Evolutionary conservation across 2,113 vertebrate species (phyloP).

Genomic region (Notarius quadriscutis): DNA sequence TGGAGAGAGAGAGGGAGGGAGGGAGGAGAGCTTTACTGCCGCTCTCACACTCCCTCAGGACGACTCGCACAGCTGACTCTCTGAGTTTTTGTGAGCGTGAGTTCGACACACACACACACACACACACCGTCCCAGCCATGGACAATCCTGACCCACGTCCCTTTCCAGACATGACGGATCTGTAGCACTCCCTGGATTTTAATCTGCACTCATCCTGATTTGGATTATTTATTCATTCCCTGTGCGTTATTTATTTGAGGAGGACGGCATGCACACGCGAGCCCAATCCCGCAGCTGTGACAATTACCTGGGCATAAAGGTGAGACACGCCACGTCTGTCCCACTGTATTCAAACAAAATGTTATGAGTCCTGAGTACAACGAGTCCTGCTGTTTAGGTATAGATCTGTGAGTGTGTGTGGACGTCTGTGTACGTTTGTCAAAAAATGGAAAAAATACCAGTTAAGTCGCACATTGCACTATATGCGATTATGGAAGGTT

Average conservation of each 20-base stretch:
- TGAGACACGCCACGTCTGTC: slow-evolving; percentile 49
- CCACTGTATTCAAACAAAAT: background rate
- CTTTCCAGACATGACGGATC: background rate
- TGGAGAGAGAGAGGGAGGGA: slow-evolving; percentile 46
- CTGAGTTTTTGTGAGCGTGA: slow-evolving; percentile 14
- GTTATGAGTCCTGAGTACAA: slow-evolving; percentile 56
- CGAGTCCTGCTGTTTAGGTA: slow-evolving; percentile 35
- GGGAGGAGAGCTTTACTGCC: slow-evolving; percentile 59
- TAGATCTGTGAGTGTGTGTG: background rate
- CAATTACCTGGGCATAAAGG: slow-evolving; percentile 75
- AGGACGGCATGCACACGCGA: slow-evolving; percentile 74
- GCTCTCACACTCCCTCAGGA: slow-evolving; percentile 69
- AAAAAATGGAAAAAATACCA: background rate
- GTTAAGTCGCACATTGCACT: background rate
- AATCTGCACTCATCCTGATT: slow-evolving; percentile 20
- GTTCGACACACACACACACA: slow-evolving; percentile 9
- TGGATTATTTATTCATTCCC: slow-evolving; percentile 45
- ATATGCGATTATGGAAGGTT: background rate
- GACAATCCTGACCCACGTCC: background rate
- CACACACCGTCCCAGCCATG: slow-evolving; percentile 6
- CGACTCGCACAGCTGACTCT: slow-evolving; percentile 48
- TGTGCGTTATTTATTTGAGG: background rate
- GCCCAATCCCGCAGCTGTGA: slow-evolving; percentile 72
- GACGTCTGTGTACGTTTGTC: background rate
- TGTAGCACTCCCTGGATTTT: slow-evolving; percentile 23